Percentiles rank a stretch among this genome's conserved stretches.
phyloP scores from a whole-genome alignment of 2,113 vertebrate genomes.

The Loxodonta africana region DNA sequence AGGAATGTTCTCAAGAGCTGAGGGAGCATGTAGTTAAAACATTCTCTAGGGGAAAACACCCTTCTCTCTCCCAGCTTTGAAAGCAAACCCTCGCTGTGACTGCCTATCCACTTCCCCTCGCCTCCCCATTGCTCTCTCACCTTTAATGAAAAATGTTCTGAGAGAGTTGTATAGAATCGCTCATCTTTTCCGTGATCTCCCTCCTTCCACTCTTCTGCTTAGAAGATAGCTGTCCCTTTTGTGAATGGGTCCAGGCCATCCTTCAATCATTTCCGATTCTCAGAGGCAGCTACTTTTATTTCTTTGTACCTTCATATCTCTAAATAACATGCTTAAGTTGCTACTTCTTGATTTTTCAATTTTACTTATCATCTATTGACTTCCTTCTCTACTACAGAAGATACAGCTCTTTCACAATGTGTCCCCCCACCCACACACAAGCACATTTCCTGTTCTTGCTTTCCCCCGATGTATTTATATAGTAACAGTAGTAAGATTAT shows the following conservation, averaged over 20 bases:
- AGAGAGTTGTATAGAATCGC: not conserved
- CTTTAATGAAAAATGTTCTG: not conserved
- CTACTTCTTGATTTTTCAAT: not conserved
- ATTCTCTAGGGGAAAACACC: not conserved
- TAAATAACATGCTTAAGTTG: not conserved
- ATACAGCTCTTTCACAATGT: not conserved
- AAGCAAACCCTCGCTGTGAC: not conserved
- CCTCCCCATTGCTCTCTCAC: not conserved
- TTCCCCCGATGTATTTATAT: not conserved
- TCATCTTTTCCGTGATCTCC: not conserved
- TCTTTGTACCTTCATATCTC: not conserved
- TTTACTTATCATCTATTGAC: not conserved
- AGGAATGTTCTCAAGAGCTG: not conserved
- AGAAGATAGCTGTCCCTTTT: not conserved
- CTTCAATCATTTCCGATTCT: not conserved
- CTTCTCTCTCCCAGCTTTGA: not conserved
- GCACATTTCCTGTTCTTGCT: slow-evolving; percentile 3
- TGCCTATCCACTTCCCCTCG: not conserved
- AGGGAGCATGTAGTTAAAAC: not conserved
- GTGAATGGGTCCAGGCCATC: not conserved
- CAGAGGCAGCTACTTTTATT: not conserved
- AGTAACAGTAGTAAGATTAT: not conserved
- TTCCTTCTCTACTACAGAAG: not conserved
- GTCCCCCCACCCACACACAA: not conserved
- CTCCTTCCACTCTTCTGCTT: not conserved